Conservation (phyloP, 1,140 invertebrate genomes). For the Odontomachus brunneus region DNA sequence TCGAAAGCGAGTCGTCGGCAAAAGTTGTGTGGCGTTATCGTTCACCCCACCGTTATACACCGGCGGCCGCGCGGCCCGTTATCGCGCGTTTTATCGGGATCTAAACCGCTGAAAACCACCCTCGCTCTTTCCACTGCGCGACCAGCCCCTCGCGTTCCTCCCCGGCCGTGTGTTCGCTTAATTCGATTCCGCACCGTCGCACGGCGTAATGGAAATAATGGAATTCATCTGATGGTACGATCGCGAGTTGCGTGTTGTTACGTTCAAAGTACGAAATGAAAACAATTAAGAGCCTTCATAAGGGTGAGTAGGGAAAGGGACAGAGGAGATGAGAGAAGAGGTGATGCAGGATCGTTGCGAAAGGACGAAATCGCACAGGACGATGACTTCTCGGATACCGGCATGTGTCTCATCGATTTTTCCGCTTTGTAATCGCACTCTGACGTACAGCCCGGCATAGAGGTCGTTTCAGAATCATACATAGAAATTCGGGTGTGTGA, state of each 20-base stretch:
- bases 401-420: neutral
- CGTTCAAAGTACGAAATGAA: conserved; percentile 6
- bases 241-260: conserved; percentile 6
- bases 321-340: too few species aligned
- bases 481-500: too few species aligned
- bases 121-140: conserved; percentile 2
- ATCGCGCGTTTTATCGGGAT: conserved; percentile 65
- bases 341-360: neutral
- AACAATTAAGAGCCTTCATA: neutral
- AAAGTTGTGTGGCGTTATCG: conserved; percentile 62
- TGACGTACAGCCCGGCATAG: too few species aligned
- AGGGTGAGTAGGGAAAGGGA: neutral
- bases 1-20: conserved; percentile 52
- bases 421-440: conserved; percentile 10
- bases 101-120: conserved; percentile 56
- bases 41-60: conserved; percentile 41
- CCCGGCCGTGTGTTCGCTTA: conserved; percentile 23
- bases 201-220: conserved; percentile 47
- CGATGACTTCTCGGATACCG: neutral
- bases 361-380: too few species aligned
- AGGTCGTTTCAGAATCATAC: too few species aligned
- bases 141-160: neutral
- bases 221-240: conserved; percentile 27
- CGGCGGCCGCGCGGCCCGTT: conserved; percentile 35
- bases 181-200: conserved; percentile 38